Percentiles rank a stretch among this genome's conserved stretches.
phyloP scores from a whole-genome alignment of 2,113 vertebrate species.

The human region DNA sequence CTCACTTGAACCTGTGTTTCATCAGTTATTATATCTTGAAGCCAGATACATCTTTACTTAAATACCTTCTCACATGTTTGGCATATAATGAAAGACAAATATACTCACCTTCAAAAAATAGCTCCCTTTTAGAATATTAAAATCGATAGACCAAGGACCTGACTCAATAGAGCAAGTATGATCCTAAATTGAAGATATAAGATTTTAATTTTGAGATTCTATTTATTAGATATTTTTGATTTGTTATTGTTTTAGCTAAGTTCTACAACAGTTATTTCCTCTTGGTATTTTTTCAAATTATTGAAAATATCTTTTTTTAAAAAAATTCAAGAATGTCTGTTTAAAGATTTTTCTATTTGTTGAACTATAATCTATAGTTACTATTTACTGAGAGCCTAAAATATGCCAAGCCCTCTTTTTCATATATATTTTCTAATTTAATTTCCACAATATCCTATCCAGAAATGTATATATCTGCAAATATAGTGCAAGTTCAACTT shows the following conservation, averaged over 20 bases:
- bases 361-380: not conserved
- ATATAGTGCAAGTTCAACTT: not conserved
- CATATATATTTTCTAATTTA: not conserved
- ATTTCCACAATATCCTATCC: not conserved
- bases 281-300: not conserved
- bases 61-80: not conserved
- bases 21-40: not conserved
- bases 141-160: not conserved
- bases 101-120: not conserved
- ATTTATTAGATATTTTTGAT: not conserved
- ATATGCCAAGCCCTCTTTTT: rapidly evolving
- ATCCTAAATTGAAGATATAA: not conserved
- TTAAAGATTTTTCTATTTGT: not conserved
- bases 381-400: not conserved
- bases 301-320: not conserved
- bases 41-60: not conserved
- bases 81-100: not conserved
- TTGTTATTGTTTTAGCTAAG: not conserved
- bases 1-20: not conserved
- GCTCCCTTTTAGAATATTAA: not conserved
- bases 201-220: not conserved
- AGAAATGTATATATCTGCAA: not conserved
- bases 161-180: not conserved
- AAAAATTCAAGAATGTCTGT: not conserved
- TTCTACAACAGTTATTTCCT: not conserved